Conservation (phyloP, 2,113 vertebrate species). For the Seriola quinqueradiata region DNA sequence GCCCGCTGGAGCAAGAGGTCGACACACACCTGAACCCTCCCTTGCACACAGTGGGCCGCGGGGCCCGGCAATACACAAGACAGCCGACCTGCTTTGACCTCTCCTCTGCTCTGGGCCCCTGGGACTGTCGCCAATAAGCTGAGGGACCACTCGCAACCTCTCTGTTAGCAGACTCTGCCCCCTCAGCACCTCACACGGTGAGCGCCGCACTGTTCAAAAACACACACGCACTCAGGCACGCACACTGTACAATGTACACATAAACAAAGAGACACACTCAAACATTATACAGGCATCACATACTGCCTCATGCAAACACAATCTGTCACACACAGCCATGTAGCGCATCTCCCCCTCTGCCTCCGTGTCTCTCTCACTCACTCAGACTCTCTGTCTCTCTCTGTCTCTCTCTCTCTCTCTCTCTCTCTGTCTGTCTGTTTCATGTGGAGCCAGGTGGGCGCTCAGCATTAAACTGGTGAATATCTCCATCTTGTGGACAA, state of each 20-base stretch:
- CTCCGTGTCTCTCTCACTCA: slow-evolving; percentile 23
- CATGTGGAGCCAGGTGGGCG: slow-evolving; percentile 42
- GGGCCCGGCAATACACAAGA: slow-evolving; percentile 72
- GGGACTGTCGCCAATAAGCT: slow-evolving; percentile 73
- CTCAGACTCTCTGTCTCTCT: slow-evolving; percentile 19
- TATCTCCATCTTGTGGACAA: slow-evolving; percentile 88
- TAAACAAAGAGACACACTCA: slow-evolving; percentile 66
- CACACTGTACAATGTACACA: slow-evolving; percentile 47
- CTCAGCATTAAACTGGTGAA: slow-evolving; percentile 81
- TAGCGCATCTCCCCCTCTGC: slow-evolving; percentile 48
- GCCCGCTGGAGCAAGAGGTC: slow-evolving; percentile 80
- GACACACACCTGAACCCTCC: slow-evolving; percentile 80
- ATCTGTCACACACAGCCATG: slow-evolving; percentile 73
- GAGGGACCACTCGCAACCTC: slow-evolving; percentile 70
- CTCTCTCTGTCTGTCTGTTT: slow-evolving; percentile 30
- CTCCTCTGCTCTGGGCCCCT: slow-evolving; percentile 71
- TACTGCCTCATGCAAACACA: slow-evolving; percentile 75
- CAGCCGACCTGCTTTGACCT: slow-evolving; percentile 79
- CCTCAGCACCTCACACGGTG: slow-evolving; percentile 49
- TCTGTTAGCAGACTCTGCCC: slow-evolving; percentile 72
- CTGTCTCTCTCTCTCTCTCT: slow-evolving; percentile 10
- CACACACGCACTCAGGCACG: slow-evolving; percentile 52
- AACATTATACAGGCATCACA: slow-evolving; percentile 69
- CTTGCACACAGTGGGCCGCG: slow-evolving; percentile 57
- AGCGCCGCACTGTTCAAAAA: slow-evolving; percentile 48